Evolutionary conservation across 2,113 vertebrate species (phyloP).

Genomic region (Delphinus delphis): DNA sequence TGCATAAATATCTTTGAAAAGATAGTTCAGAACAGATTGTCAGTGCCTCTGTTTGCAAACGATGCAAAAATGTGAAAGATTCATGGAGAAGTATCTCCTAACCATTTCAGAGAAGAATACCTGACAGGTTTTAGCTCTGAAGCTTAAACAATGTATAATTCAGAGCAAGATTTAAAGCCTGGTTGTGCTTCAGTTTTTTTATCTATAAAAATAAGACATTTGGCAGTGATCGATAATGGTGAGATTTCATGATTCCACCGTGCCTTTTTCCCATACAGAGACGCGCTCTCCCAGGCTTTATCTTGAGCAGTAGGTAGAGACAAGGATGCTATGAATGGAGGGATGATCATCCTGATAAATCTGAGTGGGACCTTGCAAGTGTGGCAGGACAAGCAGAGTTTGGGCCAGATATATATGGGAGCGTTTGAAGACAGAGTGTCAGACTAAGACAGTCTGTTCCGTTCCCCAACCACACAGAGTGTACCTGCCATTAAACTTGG

Average conservation of each 20-base stretch:
- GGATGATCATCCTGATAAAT: not conserved
- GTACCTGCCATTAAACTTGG: constrained; percentile 52
- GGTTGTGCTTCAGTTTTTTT: not conserved
- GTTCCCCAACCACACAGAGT: not conserved
- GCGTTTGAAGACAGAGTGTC: not conserved
- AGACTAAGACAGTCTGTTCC: not conserved
- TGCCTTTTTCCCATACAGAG: not conserved
- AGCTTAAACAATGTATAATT: not conserved
- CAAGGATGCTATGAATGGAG: not conserved
- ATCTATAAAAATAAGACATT: not conserved
- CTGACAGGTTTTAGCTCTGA: not conserved
- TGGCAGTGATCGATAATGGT: not conserved
- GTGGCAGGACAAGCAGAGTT: not conserved
- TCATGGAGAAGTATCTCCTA: not conserved
- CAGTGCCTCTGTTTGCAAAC: not conserved
- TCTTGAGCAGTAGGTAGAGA: not conserved
- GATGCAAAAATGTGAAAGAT: not conserved
- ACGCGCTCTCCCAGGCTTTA: not conserved
- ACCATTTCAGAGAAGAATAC: not conserved
- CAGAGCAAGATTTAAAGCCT: not conserved
- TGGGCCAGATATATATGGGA: not conserved
- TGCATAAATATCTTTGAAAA: constrained; percentile 22
- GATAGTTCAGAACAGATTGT: not conserved
- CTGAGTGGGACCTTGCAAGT: not conserved
- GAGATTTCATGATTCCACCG: not conserved